Evolutionary conservation across 2,797 vertebrate genomes (phyloP).

Genomic region (Prunella strophiata): DNA sequence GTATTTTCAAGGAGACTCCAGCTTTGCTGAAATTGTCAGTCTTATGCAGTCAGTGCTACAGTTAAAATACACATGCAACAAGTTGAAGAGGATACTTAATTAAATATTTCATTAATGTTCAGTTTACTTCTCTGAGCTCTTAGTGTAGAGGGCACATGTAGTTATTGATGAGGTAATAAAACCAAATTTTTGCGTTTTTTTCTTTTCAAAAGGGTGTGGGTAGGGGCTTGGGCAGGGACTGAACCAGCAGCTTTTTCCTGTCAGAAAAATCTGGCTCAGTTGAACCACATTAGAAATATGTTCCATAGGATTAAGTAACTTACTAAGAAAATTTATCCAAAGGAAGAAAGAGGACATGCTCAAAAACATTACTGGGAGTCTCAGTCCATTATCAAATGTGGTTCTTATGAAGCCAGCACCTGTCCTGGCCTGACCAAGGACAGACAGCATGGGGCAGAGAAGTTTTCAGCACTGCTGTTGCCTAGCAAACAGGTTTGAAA

Average conservation of each 20-base stretch:
- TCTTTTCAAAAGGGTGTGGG: background rate
- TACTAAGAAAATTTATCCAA: background rate
- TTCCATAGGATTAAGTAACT: background rate
- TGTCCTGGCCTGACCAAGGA: background rate
- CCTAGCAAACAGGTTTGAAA: background rate
- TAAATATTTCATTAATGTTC: background rate
- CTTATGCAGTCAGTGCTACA: background rate
- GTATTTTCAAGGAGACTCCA: conserved; percentile 57
- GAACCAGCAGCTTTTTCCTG: background rate
- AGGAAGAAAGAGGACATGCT: background rate
- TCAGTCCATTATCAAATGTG: fast-evolving
- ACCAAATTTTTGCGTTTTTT: conserved; percentile 14
- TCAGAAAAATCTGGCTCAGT: background rate
- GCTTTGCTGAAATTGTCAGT: background rate
- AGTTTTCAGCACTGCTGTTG: background rate
- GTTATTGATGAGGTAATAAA: background rate
- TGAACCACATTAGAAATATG: fast-evolving
- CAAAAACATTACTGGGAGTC: background rate
- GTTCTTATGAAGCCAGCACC: background rate
- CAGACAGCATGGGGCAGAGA: fast-evolving
- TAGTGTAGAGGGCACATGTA: background rate
- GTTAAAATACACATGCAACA: background rate
- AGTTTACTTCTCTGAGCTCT: background rate
- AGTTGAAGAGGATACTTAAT: background rate
- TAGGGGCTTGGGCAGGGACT: background rate